phyloP scores from a whole-genome alignment of 2,888 invertebrate species.

The Heteromyza rotundicornis region DNA sequence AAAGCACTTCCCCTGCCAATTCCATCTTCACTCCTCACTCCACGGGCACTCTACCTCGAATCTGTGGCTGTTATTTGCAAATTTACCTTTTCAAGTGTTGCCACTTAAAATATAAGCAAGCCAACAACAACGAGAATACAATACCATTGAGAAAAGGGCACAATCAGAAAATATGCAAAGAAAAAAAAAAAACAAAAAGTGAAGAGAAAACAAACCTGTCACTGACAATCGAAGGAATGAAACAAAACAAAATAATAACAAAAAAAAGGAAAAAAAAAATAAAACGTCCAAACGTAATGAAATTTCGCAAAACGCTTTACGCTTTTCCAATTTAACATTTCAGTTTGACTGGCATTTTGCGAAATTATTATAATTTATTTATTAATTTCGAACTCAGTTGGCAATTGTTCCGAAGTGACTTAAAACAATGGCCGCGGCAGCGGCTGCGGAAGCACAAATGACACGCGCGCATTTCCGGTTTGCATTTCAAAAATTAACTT shows the following conservation, averaged over 20 bases:
- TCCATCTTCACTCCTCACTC: not conserved
- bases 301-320: no score
- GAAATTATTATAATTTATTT: constrained; percentile 45
- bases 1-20: not conserved
- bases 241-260: no score
- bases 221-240: no score
- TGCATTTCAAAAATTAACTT: constrained; percentile 38
- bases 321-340: not conserved
- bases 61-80: not conserved
- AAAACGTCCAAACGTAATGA: no score
- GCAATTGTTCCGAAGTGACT: constrained; percentile 20
- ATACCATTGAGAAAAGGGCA: no score
- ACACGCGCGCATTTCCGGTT: not conserved
- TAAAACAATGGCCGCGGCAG: not conserved
- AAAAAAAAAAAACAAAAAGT: no score
- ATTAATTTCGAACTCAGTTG: constrained; percentile 30
- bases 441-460: not conserved
- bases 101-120: not conserved
- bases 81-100: constrained; percentile 2
- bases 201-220: no score
- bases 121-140: no score
- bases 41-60: not conserved
- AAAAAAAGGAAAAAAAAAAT: no score
- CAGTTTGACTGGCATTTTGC: constrained; percentile 40
- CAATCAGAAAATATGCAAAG: no score